These are phyloP conservation scores for Agapornis canus DNA, from an alignment of 2,797 vertebrate genomes.

Conservation along the genomic window DNA sequence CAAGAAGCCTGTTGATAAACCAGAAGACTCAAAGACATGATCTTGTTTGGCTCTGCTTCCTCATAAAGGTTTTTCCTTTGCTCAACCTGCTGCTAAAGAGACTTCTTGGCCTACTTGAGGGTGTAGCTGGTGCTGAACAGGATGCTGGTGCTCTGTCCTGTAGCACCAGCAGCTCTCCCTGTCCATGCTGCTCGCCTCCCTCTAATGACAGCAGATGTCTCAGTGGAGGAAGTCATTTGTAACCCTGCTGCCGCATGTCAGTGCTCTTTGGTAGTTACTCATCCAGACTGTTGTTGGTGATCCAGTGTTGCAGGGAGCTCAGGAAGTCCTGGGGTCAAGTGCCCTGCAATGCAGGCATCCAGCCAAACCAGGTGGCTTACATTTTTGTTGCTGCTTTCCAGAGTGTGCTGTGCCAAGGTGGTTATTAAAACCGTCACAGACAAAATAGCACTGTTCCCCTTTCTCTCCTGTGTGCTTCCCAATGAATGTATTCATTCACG, in stretches of 20 bases:
- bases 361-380: conserved; percentile 43
- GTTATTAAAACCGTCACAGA: conserved; percentile 31
- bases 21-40: background rate
- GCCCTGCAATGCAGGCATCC: background rate
- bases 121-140: background rate
- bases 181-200: background rate
- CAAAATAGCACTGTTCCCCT: background rate
- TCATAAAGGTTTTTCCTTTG: background rate
- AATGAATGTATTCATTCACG: background rate
- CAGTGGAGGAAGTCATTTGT: conserved; percentile 51
- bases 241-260: background rate
- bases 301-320: conserved; percentile 14
- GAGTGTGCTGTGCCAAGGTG: background rate
- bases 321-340: conserved; percentile 46
- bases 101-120: background rate
- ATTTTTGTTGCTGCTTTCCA: conserved; percentile 36
- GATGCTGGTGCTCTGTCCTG: background rate
- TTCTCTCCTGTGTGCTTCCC: background rate
- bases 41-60: background rate
- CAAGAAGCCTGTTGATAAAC: background rate
- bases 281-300: conserved; percentile 39
- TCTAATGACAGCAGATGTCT: background rate
- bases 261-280: background rate
- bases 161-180: background rate
- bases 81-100: background rate